Percentiles rank a stretch among this genome's conserved stretches.
phyloP scores from a whole-genome alignment of 2,113 vertebrate genomes.

The Climacteris rufus region DNA sequence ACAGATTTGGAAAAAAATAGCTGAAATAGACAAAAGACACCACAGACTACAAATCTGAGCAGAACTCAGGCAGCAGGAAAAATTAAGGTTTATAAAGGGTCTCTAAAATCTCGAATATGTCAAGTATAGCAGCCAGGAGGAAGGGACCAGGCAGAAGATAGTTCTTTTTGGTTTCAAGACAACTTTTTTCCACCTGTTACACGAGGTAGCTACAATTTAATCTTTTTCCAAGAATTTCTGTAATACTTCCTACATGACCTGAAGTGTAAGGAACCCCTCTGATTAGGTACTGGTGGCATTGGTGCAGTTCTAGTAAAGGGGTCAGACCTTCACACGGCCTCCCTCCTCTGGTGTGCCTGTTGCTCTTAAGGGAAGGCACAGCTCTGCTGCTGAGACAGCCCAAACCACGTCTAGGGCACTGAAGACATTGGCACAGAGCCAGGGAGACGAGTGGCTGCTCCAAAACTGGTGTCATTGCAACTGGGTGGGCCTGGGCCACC shows the following conservation, averaged over 20 bases:
- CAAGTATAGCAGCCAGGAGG: neutral
- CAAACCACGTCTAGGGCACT: rapidly evolving
- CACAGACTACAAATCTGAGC: neutral
- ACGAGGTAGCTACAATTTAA: rapidly evolving
- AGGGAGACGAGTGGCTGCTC: neutral
- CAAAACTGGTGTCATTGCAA: neutral
- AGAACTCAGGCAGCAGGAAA: neutral
- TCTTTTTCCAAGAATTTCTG: neutral
- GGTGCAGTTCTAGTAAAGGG: rapidly evolving
- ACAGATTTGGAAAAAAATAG: neutral
- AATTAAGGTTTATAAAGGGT: neutral
- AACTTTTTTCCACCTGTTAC: neutral
- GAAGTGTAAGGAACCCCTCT: neutral
- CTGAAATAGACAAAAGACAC: neutral
- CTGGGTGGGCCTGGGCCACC: neutral
- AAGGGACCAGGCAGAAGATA: neutral
- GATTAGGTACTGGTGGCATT: neutral
- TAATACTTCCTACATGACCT: neutral
- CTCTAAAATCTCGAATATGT: neutral
- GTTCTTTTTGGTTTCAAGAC: neutral
- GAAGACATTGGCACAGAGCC: too few relatives aligned
- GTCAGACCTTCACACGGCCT: neutral
- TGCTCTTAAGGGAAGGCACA: neutral
- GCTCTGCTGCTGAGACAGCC: neutral
- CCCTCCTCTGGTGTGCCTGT: rapidly evolving